A percentile compares a stretch with the other conserved stretches of the same genome.
Conservation (phyloP, 2,797 vertebrate species). For the Zenarchopterus dispar region DNA sequence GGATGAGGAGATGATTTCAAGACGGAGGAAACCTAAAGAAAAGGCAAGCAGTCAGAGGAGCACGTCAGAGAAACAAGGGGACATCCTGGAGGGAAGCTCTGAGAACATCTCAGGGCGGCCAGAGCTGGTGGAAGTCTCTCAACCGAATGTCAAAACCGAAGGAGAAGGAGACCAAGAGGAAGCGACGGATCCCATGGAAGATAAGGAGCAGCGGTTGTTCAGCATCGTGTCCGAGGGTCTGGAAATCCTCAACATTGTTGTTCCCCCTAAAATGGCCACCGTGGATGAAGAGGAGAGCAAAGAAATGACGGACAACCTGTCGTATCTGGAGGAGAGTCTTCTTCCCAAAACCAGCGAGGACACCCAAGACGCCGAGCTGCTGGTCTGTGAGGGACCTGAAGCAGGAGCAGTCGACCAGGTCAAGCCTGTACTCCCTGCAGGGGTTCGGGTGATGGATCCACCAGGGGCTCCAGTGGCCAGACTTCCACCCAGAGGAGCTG, state of each 20-base stretch:
- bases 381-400: background rate
- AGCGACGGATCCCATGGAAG: slow-evolving; percentile 31
- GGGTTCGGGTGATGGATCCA: slow-evolving; percentile 55
- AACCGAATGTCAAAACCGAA: slow-evolving; percentile 72
- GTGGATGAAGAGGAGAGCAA: slow-evolving; percentile 92
- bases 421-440: background rate
- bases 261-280: slow-evolving; percentile 83
- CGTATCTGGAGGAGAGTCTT: slow-evolving; percentile 86
- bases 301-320: slow-evolving; percentile 88
- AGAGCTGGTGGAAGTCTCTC: slow-evolving; percentile 76
- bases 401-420: background rate
- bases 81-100: slow-evolving; percentile 27
- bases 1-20: slow-evolving; percentile 86
- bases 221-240: slow-evolving; percentile 91
- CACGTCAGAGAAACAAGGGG: slow-evolving; percentile 31
- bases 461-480: slow-evolving; percentile 68
- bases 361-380: slow-evolving; percentile 38
- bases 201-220: slow-evolving; percentile 85
- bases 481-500: slow-evolving; percentile 44
- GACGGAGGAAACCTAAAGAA: slow-evolving; percentile 77
- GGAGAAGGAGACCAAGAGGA: slow-evolving; percentile 47
- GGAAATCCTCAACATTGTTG: slow-evolving; percentile 92
- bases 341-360: slow-evolving; percentile 71
- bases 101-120: slow-evolving; percentile 67
- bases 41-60: slow-evolving; percentile 35